phyloP scores from a whole-genome alignment of 2,888 invertebrate species.

The Epinotia brunnichana region DNA sequence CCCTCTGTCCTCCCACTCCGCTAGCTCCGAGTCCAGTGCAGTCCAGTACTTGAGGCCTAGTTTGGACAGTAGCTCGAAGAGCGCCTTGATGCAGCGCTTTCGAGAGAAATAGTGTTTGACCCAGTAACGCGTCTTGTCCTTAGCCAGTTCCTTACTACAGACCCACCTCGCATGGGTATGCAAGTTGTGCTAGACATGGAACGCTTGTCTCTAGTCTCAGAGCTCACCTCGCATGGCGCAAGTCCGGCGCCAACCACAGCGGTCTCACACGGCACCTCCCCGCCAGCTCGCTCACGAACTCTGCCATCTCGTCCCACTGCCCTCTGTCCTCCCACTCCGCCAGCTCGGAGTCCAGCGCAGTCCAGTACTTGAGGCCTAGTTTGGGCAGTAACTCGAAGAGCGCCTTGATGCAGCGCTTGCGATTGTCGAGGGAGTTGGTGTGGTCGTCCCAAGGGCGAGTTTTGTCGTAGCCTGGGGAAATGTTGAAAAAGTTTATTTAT shows the following conservation, averaged over 20 bases:
- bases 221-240: slow-evolving; percentile 85
- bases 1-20: slow-evolving; percentile 81
- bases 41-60: slow-evolving; percentile 86
- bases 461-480: slow-evolving; percentile 69
- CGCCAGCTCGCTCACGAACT: slow-evolving; percentile 82
- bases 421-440: slow-evolving; percentile 81
- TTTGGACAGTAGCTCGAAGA: no score
- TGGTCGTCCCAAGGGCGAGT: slow-evolving; percentile 84
- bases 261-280: slow-evolving; percentile 83
- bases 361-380: slow-evolving; percentile 86
- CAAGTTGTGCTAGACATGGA: no score
- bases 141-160: no score
- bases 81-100: no score
- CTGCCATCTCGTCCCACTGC: slow-evolving; percentile 84
- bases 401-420: slow-evolving; percentile 83
- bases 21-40: slow-evolving; percentile 85
- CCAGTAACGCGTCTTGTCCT: slow-evolving; percentile 76
- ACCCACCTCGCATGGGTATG: no score
- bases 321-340: slow-evolving; percentile 82
- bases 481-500: background rate
- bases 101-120: no score
- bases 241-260: slow-evolving; percentile 86
- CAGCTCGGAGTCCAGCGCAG: slow-evolving; percentile 85
- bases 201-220: no score
- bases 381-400: slow-evolving; percentile 86